phyloP scores from a whole-genome alignment of 2,797 vertebrate species.

The Pelobates cultripes region DNA sequence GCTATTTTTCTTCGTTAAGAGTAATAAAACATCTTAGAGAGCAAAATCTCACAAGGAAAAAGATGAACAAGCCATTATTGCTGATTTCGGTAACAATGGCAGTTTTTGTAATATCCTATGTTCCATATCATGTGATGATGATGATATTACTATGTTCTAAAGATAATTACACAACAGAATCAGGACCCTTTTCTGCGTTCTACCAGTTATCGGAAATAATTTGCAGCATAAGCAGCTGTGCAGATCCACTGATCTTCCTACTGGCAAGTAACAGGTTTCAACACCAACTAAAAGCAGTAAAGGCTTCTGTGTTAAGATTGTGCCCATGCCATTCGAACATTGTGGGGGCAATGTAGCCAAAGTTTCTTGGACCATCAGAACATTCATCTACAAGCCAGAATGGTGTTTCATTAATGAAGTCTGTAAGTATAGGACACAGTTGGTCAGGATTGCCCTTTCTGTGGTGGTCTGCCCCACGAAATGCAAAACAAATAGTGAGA shows the following conservation, averaged over 20 bases:
- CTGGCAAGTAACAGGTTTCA: conserved; percentile 75
- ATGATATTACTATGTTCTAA: conserved; percentile 70
- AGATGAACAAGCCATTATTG: conserved; percentile 68
- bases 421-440: too few relatives aligned
- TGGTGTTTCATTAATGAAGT: too few relatives aligned
- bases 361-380: neutral
- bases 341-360: conserved; percentile 24
- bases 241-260: conserved; percentile 80
- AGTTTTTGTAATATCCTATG: conserved; percentile 75
- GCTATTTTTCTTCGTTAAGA: conserved; percentile 69
- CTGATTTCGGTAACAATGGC: conserved; percentile 74
- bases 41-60: conserved; percentile 57
- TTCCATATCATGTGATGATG: conserved; percentile 77
- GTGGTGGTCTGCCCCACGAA: too few relatives aligned
- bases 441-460: too few relatives aligned
- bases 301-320: conserved; percentile 49
- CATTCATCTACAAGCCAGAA: neutral
- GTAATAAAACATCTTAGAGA: conserved; percentile 64
- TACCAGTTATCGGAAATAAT: conserved; percentile 77
- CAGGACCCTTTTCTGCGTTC: conserved; percentile 65
- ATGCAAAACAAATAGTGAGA: too few relatives aligned
- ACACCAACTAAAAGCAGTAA: conserved; percentile 58
- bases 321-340: conserved; percentile 46
- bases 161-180: conserved; percentile 60
- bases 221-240: conserved; percentile 77